Base-by-base conservation (phyloP, 2,113 vertebrate species). In the Phoxinus phoxinus region DNA sequence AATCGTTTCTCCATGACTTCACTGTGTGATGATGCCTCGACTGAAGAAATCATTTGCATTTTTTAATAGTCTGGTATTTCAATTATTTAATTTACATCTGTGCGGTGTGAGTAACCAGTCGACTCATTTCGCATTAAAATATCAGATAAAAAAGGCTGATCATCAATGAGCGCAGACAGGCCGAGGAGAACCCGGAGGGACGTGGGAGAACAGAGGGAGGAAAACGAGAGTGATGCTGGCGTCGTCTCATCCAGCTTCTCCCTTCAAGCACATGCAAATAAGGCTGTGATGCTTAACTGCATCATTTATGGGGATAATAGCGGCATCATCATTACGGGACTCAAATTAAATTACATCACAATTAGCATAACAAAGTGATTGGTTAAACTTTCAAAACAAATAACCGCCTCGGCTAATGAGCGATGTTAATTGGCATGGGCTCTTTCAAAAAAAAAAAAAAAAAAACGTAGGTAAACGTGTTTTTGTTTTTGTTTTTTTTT, bases 311-410 rank as follows among this genome's bases (percentile, higher is more conserved):
- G 98, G 96, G 97, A 99, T 99, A 99, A 99, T 98, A 97, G 97
- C 97, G 95, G 98, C 98, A 99, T 99, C 98, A 97, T 99, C 97
- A 99, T 99, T 99, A 99, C 96, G 97, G 95, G 96, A 97, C 97
- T 99, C 98, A 97, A 99, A 99, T 99, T 99, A 99, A 99, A 99
- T 99, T 99, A 99, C 98, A 99, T 98, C 97, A 99, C 97, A 98
- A 99, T 99, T 99, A 99, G 97, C 97, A 99, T 98, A 99, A 97
- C 98, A 99, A 99, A 99, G 98, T 99, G 98, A 98, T 97, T 98
- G 97, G 97, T 98, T 99, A 97, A 99, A 99, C 97, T 99, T 99
- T 98, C 93, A 99, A 99, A 99, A 99, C 97, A 99, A 99, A 99
- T 99, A 99, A 95, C 95, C 95, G 92, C 96, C 97, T 96, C 95